Evolutionary conservation across 2,113 vertebrate genomes (phyloP).

Genomic region (Xyliphius kryptos): DNA sequence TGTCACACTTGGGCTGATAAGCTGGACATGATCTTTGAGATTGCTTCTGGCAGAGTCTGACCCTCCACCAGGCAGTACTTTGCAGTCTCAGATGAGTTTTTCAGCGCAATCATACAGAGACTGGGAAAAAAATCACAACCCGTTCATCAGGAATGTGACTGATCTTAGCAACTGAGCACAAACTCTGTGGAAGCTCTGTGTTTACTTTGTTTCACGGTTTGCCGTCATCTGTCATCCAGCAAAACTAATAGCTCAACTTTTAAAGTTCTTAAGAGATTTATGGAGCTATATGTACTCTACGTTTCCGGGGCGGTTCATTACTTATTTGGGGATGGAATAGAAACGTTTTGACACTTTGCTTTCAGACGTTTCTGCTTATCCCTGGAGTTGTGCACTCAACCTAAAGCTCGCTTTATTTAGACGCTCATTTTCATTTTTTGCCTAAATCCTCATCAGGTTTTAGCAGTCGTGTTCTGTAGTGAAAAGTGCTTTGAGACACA

Average conservation of each 20-base stretch:
- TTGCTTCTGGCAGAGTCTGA: slow-evolving; percentile 30
- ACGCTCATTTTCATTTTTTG: not conserved
- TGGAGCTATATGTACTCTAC: slow-evolving; percentile 3
- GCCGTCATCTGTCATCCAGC: not conserved
- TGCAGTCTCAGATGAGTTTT: slow-evolving; percentile 33
- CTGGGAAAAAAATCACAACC: slow-evolving; percentile 12
- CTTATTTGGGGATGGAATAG: slow-evolving; percentile 13
- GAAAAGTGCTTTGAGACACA: slow-evolving; percentile 16
- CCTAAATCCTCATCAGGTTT: not conserved
- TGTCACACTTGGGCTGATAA: slow-evolving; percentile 14
- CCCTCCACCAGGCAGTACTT: slow-evolving; percentile 15
- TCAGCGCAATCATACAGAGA: slow-evolving; percentile 30
- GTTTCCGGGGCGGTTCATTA: not conserved
- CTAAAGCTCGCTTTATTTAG: slow-evolving; percentile 10
- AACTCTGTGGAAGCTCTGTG: not conserved
- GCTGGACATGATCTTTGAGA: slow-evolving; percentile 22
- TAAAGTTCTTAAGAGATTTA: slow-evolving; percentile 13
- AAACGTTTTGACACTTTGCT: not conserved
- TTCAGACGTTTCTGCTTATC: slow-evolving; percentile 11
- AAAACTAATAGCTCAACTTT: slow-evolving; percentile 11
- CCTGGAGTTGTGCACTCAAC: not conserved
- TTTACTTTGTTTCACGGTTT: not conserved
- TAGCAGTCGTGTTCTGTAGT: slow-evolving; percentile 6
- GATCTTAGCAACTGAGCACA: not conserved
- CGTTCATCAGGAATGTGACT: slow-evolving; percentile 13